These are phyloP conservation scores for Drosophila emarginata DNA, from an alignment of 2,888 invertebrate species.

Conservation along the genomic window DNA sequence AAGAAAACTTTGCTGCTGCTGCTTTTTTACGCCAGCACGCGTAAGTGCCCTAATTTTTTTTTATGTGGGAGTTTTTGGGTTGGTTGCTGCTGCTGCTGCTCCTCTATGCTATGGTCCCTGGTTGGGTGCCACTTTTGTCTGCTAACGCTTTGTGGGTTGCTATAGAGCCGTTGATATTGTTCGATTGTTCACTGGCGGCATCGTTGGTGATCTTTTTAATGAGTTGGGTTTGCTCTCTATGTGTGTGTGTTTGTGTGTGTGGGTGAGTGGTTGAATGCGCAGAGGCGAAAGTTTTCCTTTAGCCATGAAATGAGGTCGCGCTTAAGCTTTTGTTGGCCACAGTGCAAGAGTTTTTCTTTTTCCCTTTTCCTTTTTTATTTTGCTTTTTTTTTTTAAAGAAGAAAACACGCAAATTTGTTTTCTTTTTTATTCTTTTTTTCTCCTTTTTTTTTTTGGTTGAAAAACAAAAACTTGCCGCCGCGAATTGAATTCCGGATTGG, in stretches of 20 bases:
- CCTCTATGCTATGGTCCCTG: conserved; percentile 6
- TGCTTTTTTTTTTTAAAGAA: conserved; percentile 20
- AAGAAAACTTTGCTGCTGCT: conserved; percentile 61
- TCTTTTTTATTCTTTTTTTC: not conserved
- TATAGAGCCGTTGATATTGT: conserved; percentile 70
- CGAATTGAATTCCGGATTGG: conserved; percentile 47
- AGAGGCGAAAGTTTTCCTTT: conserved; percentile 64
- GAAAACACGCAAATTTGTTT: conserved; percentile 4
- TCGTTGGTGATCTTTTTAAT: conserved; percentile 71
- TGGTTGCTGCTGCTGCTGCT: conserved; percentile 13
- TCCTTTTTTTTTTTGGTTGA: conserved; percentile 14
- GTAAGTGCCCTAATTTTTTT: conserved; percentile 73
- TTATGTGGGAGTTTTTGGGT: conserved; percentile 42
- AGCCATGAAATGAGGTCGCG: conserved; percentile 65
- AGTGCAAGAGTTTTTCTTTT: conserved; percentile 27
- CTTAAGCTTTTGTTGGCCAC: conserved; percentile 53
- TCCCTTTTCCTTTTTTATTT: conserved; percentile 26
- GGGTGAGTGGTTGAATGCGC: conserved; percentile 23
- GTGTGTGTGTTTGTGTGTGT: conserved; percentile 14
- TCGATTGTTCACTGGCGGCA: conserved; percentile 66
- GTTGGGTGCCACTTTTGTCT: conserved; percentile 34
- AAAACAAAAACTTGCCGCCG: conserved; percentile 27
- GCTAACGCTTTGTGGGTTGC: conserved; percentile 46
- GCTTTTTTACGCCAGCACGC: conserved; percentile 71
- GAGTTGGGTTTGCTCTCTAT: conserved; percentile 66